A percentile compares a stretch with the other conserved stretches of the same genome.
phyloP scores from a whole-genome alignment of 2,797 vertebrate genomes.

The Typhlichthys eigenmanni region DNA sequence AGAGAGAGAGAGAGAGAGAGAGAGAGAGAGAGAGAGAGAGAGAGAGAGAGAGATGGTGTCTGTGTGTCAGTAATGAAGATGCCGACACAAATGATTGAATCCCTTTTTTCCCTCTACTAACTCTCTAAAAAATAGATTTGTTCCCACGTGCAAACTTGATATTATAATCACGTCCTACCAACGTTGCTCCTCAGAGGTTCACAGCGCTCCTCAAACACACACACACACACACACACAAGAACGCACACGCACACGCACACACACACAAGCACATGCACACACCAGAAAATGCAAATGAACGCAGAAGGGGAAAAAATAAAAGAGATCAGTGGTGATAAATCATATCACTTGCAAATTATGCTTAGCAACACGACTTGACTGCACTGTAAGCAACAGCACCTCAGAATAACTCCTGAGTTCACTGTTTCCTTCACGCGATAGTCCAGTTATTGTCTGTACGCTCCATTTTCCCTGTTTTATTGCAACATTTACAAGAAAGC shows the following conservation, averaged over 20 bases:
- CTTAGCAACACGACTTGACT: constrained; percentile 61
- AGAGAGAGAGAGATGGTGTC: constrained; percentile 26
- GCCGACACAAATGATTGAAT: constrained; percentile 49
- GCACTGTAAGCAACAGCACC: constrained; percentile 55
- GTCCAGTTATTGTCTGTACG: constrained; percentile 44
- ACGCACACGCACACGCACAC: not conserved
- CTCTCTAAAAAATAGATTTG: constrained; percentile 56
- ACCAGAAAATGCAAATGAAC: constrained; percentile 62
- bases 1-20: not conserved
- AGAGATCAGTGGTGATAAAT: constrained; percentile 67
- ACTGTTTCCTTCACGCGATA: constrained; percentile 29
- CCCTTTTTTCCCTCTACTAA: constrained; percentile 22
- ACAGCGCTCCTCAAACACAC: not conserved
- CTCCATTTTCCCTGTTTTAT: constrained; percentile 59
- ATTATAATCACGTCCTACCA: constrained; percentile 51
- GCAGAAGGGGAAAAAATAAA: constrained; percentile 29
- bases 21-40: constrained; percentile 4
- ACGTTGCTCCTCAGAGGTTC: constrained; percentile 43
- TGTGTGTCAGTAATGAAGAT: constrained; percentile 64
- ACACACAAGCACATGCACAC: constrained; percentile 10
- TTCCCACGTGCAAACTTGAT: constrained; percentile 57
- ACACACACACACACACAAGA: no score
- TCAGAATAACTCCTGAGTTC: constrained; percentile 43
- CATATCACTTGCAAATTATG: constrained; percentile 57
- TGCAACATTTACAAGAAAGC: constrained; percentile 58